These are phyloP conservation scores for Rhynchonycteris naso DNA, from an alignment of 2,797 vertebrate genomes.

Conservation along the genomic window DNA sequence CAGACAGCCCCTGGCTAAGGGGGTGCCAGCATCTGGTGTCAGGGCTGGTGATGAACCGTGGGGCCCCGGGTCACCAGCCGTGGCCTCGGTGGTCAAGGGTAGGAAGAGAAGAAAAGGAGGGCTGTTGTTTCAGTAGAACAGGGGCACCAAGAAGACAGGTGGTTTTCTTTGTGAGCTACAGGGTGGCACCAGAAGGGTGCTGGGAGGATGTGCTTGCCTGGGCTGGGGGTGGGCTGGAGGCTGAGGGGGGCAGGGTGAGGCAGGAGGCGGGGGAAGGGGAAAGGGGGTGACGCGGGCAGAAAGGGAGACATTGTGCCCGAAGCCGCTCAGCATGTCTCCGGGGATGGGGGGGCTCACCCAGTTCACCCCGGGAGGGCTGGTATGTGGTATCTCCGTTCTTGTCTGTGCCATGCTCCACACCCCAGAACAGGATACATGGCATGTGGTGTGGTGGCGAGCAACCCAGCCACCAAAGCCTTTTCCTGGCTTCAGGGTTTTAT, in stretches of 20 bases:
- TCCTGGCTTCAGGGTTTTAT: slow-evolving; percentile 71
- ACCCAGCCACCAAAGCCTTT: slow-evolving; percentile 73
- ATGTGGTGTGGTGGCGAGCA: slow-evolving; percentile 66
- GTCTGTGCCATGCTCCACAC: neutral
- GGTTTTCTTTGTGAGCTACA: neutral
- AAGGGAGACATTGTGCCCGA: neutral
- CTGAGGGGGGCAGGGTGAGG: too few relatives aligned
- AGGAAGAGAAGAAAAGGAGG: neutral
- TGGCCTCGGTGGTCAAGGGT: neutral
- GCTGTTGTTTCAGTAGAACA: neutral
- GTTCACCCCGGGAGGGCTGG: neutral
- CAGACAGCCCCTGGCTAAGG: neutral
- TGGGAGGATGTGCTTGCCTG: neutral
- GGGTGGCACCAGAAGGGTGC: neutral
- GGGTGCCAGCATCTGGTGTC: neutral
- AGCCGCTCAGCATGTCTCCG: neutral
- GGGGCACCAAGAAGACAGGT: neutral
- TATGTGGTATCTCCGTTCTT: neutral
- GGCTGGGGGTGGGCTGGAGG: neutral
- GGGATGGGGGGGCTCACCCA: neutral
- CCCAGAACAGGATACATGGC: slow-evolving; percentile 13
- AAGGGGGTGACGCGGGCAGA: neutral
- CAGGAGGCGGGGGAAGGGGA: neutral
- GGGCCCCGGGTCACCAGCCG: neutral
- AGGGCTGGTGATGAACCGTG: neutral